Evolutionary conservation across 2,888 invertebrate genomes (phyloP), one percentile per base, ranked within the genome.

Genomic region (Drosophila paranaensis): DNA sequence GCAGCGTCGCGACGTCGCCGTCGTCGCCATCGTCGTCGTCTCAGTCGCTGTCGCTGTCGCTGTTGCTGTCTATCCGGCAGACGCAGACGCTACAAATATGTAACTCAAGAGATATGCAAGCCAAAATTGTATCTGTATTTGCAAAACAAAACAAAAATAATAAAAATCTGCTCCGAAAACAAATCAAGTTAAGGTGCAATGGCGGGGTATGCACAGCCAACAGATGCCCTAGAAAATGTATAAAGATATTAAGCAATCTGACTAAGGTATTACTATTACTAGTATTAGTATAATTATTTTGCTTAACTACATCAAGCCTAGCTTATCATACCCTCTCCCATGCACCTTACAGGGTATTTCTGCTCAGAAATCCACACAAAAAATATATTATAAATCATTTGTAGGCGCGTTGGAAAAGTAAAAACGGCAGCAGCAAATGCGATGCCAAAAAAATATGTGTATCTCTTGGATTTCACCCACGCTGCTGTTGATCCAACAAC

Each of bases 401-500:
- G 76, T 74, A 61, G 60, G 78, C 77, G 61, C 69, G 69, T 74
- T 81, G 82, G 69, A 84, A 84, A 87, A 87, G 76, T 80, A 82
- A 80, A 87, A 87, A 82, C 84, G 66, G 82, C 84, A 68, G 82
- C 82, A 80, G 84, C 78, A 66, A 50, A 74, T 81, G 73, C 71
- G 78, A 84, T 60, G 74, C 80, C 82, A 70, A 75, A 72, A 79
- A 70, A 83, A 81, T 82, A 66, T 78, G 76, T 84, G 84, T 70
- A 77, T 87, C 84, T 87, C 73, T 72, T 73, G 74, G 68, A 88
- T 88, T 86, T 86, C 86, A 86, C 88, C 88, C 86, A 88, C 86
- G 86, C 85, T 60, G 72, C 51, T 48, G 60, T 60, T 72, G 62
- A 73, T 74, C 62, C 61, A 51, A 63, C 78, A 53, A 53, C 65